Base-by-base conservation (phyloP, 2,888 invertebrate species). In the Meandrusa payeni region DNA sequence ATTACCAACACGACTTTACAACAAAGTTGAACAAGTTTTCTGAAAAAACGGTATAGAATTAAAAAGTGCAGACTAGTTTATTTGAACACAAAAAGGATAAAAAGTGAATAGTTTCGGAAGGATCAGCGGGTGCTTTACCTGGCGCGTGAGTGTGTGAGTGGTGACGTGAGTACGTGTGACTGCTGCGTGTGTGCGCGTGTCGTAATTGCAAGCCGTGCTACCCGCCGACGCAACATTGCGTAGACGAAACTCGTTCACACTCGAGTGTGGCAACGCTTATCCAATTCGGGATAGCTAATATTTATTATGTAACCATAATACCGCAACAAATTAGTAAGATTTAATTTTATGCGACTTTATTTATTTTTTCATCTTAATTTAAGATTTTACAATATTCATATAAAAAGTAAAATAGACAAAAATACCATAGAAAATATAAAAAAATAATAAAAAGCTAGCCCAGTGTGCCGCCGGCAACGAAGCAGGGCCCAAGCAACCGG, bases 91-190 rank as follows among this genome's bases (percentile, higher is more conserved):
- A 62, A 59, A 66, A 65, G 68, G 62, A 60, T 41, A 44, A 45
- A 51, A 42, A 41, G 28, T 13, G 38, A 38, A 27, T 17, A 51
- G 41, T 41, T 42, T 41, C 22, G 33, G 60, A 61, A 66, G 68
- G 68, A 68, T 71, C 70, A 54, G 48, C 43, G 51, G 59, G 72
- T 73, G 76, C 68, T 65, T 60, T 83, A 80, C 78, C 77, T 74
- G 74, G 50, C 49, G 15, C 46, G 48, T 51, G 48, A 12, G 31
- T 55, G 54, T 61, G 52, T 61, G 63, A 42, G 55, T 48, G 48
- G 54, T 40, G 12, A 15, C 32, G 11, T 22, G 45, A 41, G 36
- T 44, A 46, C 44, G 59, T 56, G 60, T 61, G 52, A 44, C 38
- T 47, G 48, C n/a, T 59, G 61, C 50, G 47, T 50, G 51, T 71